phyloP scores from a whole-genome alignment of 2,888 invertebrate species.

The Torymus tubicola region DNA sequence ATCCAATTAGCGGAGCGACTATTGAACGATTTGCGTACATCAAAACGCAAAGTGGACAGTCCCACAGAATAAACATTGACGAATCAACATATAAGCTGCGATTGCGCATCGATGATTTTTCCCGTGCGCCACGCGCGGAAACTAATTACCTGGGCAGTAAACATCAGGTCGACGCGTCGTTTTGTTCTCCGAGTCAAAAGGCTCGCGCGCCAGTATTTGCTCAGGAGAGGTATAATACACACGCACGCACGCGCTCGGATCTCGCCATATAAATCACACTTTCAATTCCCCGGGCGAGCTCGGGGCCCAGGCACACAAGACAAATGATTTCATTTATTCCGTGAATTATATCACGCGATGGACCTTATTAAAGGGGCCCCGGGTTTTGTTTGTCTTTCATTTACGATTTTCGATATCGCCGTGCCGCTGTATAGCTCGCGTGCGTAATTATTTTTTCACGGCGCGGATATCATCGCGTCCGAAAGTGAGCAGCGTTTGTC shows the following conservation, averaged over 20 bases:
- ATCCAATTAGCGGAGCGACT: no score
- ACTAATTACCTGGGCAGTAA: slow-evolving; percentile 19
- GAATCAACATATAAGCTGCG: no score
- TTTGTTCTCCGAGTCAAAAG: slow-evolving; percentile 14
- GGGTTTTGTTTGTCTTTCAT: slow-evolving; percentile 58
- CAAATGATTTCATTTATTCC: slow-evolving; percentile 74
- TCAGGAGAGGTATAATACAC: slow-evolving; percentile 36
- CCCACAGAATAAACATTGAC: no score
- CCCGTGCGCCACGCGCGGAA: background rate
- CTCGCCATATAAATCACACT: slow-evolving; percentile 56
- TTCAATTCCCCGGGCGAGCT: slow-evolving; percentile 53
- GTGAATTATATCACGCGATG: slow-evolving; percentile 69
- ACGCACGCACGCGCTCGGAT: slow-evolving; percentile 5
- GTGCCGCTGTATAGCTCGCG: background rate
- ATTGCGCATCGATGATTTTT: no score
- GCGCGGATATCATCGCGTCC: slow-evolving; percentile 8
- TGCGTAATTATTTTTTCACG: slow-evolving; percentile 51
- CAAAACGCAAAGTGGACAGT: no score
- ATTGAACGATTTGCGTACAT: no score
- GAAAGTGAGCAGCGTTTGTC: slow-evolving; percentile 26
- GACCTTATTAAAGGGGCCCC: slow-evolving; percentile 51
- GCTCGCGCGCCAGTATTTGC: slow-evolving; percentile 24
- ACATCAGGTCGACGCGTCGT: background rate
- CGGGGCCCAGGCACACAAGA: slow-evolving; percentile 62
- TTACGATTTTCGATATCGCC: slow-evolving; percentile 55